phyloP scores from a whole-genome alignment of 2,888 invertebrate species.

The Protula sp. region DNA sequence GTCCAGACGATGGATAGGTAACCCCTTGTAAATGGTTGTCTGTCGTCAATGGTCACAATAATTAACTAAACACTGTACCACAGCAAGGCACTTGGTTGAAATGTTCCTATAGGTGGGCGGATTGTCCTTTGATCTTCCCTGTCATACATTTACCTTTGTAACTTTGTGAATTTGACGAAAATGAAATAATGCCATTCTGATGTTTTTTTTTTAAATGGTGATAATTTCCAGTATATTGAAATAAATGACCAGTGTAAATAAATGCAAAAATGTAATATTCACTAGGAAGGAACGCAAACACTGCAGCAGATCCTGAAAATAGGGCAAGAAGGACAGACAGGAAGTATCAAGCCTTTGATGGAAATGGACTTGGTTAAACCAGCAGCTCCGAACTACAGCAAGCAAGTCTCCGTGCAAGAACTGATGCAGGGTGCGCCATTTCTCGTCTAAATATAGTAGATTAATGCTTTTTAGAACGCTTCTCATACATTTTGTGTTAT shows the following conservation, averaged over 20 bases:
- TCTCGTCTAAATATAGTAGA: neutral
- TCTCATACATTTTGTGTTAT: too few relatives aligned
- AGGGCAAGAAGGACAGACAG: conserved; percentile 5
- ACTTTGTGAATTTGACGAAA: too few relatives aligned
- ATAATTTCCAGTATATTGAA: neutral
- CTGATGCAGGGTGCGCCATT: conserved; percentile 39
- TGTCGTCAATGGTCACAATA: too few relatives aligned
- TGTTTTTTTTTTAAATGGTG: neutral
- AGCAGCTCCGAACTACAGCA: conserved; percentile 26
- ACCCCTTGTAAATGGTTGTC: too few relatives aligned
- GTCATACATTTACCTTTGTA: too few relatives aligned
- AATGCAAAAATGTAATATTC: neutral
- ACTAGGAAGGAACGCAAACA: conserved; percentile 31
- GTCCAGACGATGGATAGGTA: too few relatives aligned
- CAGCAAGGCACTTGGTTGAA: too few relatives aligned
- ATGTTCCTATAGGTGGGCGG: too few relatives aligned
- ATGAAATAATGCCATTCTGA: neutral
- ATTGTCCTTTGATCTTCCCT: too few relatives aligned
- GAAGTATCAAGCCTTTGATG: neutral
- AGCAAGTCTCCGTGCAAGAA: conserved; percentile 43
- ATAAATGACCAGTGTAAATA: neutral
- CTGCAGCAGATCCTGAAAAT: conserved; percentile 42
- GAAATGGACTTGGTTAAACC: conserved; percentile 2
- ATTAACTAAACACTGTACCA: too few relatives aligned
- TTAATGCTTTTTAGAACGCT: neutral